Base-by-base conservation (phyloP, 2,888 invertebrate species). In the Isotomurus palustris region DNA sequence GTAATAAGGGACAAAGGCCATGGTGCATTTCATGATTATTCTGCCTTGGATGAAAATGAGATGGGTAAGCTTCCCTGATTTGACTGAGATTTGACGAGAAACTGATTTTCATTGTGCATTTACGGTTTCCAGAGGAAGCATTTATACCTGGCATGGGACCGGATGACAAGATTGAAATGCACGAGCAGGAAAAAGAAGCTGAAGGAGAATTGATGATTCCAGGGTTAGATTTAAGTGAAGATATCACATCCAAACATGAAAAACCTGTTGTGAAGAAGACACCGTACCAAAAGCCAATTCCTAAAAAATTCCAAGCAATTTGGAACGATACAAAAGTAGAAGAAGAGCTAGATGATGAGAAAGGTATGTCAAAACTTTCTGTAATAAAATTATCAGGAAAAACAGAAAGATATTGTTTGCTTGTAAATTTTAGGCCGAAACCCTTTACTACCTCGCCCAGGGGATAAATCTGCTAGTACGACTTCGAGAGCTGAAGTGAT, bases 81-180 rank as follows among this genome's bases (percentile, higher is more conserved):
- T 35, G 36, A 25, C 2, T 41, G 3, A 17, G 28, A 47, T 17
- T 17, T 28, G 25, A 45, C 17, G 40, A 12, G 8, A 17, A 14
- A 40, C 17, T 40, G 17, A 40, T 17, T 17, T 14, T 40, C 10
- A 24, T 8, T 28, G 19, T 48, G 28, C 48, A 27, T 48, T 27
- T 22, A 2, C 3, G n/a, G 24, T 27, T 27, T 56, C 74, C 81
- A 75, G 88, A 88, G 71, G 89, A 91, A 74, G 85, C 88, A 2
- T 78, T 85, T 24, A 90, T 94, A 73, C 95, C 94, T 64, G 97
- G 96, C 51, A 95, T 97, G 94, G 97, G 96, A n/a, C 89, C 95
- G 24, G 95, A 96, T 76, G 93, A 94, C 73, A 88, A 88, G 75
- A 87, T 93, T 1, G 88, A 89, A 73, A 75, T 67, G 2, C 66